phyloP scores from a whole-genome alignment of 2,888 invertebrate species.

The Coleophora deauratella region DNA sequence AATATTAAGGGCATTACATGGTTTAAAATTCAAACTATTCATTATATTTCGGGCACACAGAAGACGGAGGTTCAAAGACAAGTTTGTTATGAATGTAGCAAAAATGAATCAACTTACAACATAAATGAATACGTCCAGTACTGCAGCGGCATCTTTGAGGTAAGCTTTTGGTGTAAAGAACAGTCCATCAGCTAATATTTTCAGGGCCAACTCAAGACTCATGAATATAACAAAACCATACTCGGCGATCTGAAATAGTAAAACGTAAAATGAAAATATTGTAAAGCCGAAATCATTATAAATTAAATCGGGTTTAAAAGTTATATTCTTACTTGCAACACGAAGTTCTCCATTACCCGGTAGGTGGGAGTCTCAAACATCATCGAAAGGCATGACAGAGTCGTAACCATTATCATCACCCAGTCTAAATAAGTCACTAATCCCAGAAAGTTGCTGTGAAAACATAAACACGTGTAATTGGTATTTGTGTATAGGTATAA shows the following conservation, averaged over 20 bases:
- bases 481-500: too few species aligned
- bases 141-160: conserved; percentile 97
- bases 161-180: conserved; percentile 99
- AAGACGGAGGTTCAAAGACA: too few species aligned
- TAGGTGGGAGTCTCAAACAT: conserved; percentile 98
- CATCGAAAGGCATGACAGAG: conserved; percentile 98
- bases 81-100: too few species aligned
- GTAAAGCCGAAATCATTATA: not conserved
- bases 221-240: conserved; percentile 98
- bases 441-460: conserved; percentile 93
- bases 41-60: too few species aligned
- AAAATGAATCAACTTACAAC: conserved; percentile 84
- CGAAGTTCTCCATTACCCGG: conserved; percentile 95
- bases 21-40: too few species aligned
- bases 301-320: not conserved
- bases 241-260: conserved; percentile 82
- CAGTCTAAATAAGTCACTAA: conserved; percentile 99
- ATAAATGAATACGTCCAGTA: conserved; percentile 98
- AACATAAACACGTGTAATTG: not conserved
- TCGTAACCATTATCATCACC: conserved; percentile 99
- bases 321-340: conserved; percentile 76
- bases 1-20: too few species aligned
- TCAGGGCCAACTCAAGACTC: conserved; percentile 96
- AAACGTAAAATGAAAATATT: too few species aligned
- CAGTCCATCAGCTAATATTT: conserved; percentile 97